These are phyloP conservation scores for Ceryle rudis DNA, from an alignment of 2,797 vertebrate species.

Conservation along the genomic window DNA sequence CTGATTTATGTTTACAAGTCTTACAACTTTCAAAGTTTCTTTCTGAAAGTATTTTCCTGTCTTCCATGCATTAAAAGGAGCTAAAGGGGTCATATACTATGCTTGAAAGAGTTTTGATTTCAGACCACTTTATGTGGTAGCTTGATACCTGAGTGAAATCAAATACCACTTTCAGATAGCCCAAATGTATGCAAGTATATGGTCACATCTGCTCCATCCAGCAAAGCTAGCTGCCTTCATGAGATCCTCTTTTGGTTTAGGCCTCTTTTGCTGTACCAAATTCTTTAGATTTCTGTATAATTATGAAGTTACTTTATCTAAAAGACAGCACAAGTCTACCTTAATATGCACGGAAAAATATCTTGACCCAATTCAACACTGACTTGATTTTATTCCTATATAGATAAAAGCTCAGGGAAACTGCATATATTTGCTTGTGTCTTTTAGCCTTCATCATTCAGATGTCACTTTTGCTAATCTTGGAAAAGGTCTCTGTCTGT, in stretches of 20 bases:
- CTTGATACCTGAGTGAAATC: neutral
- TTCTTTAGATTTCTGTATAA: neutral
- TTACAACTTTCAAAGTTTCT: neutral
- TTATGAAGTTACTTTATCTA: neutral
- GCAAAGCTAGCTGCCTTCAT: neutral
- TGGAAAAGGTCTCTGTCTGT: neutral
- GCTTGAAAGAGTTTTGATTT: neutral
- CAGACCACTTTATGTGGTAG: neutral
- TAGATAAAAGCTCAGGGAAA: neutral
- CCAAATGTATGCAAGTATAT: neutral
- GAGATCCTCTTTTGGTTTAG: neutral
- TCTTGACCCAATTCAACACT: neutral
- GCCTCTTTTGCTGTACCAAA: neutral
- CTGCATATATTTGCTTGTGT: neutral
- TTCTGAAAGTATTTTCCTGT: neutral
- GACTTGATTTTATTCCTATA: neutral
- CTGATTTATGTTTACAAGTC: neutral
- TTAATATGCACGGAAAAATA: neutral
- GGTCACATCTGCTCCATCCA: neutral
- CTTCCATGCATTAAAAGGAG: neutral
- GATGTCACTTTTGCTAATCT: neutral
- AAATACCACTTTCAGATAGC: neutral
- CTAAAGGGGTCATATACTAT: neutral
- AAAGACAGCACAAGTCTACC: neutral
- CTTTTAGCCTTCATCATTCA: neutral